phyloP scores from a whole-genome alignment of 2,888 invertebrate genomes.

The Scaptomyza tumidula region DNA sequence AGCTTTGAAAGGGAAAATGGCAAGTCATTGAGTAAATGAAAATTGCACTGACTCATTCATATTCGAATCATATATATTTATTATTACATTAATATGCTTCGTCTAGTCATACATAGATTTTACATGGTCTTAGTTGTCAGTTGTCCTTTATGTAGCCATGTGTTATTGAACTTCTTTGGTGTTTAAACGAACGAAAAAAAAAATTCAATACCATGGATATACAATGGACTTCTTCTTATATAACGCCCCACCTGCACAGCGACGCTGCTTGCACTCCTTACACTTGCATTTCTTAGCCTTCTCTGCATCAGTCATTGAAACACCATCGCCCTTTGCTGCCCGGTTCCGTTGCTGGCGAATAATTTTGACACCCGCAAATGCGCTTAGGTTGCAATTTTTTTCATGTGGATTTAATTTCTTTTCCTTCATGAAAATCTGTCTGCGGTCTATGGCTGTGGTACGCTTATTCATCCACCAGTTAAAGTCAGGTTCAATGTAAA shows the following conservation, averaged over 20 bases:
- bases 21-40: background rate
- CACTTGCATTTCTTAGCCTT: slow-evolving; percentile 34
- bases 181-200: background rate
- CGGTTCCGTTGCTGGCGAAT: slow-evolving; percentile 14
- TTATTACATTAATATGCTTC: background rate
- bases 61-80: slow-evolving; percentile 1
- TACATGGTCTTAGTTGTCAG: background rate
- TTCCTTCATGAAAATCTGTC: slow-evolving; percentile 37
- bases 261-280: slow-evolving; percentile 36
- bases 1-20: background rate
- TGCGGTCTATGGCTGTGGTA: slow-evolving; percentile 31
- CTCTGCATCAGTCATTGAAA: background rate
- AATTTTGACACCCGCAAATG: slow-evolving; percentile 28
- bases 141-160: background rate
- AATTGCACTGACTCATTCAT: background rate
- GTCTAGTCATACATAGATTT: slow-evolving; percentile 3
- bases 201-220: slow-evolving; percentile 46
- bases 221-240: slow-evolving; percentile 1
- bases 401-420: slow-evolving; percentile 35
- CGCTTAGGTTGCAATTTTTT: slow-evolving; percentile 47
- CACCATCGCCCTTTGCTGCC: too few species aligned
- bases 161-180: background rate
- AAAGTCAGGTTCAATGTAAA: slow-evolving; percentile 47
- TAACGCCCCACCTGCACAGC: slow-evolving; percentile 19
- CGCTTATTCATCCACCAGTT: slow-evolving; percentile 54